Conservation (phyloP, 2,888 invertebrate genomes). For the Lepidocyrtoides sp. region DNA sequence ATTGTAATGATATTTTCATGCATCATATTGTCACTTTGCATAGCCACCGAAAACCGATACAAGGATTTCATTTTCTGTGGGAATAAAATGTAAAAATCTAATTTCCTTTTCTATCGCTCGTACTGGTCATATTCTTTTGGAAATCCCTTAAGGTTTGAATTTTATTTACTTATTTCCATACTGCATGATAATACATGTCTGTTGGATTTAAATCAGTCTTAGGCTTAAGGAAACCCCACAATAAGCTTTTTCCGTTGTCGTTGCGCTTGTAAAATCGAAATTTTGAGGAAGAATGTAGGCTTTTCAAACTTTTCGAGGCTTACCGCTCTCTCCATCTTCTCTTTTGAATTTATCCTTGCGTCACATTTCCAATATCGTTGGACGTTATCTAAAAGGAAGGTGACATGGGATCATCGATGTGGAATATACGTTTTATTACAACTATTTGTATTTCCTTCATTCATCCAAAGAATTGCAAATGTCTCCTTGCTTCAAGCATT, state of each 20-base stretch:
- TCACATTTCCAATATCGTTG: background rate
- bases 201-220: background rate
- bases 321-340: background rate
- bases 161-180: background rate
- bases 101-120: background rate
- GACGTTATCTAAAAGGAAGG: background rate
- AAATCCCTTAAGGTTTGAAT: background rate
- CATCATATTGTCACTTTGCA: background rate
- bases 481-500: background rate
- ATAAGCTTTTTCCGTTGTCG: background rate
- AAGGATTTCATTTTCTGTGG: background rate
- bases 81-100: background rate
- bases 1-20: background rate
- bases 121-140: background rate
- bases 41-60: no score
- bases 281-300: background rate
- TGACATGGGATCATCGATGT: background rate
- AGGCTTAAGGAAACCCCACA: background rate
- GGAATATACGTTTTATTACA: background rate
- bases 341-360: background rate
- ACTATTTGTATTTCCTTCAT: background rate
- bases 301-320: background rate
- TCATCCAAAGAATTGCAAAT: background rate
- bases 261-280: conserved; percentile 2
- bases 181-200: background rate